Evolutionary conservation across 2,888 invertebrate species (phyloP), one percentile per base, ranked within the genome.

Genomic region (Trilocha varians): DNA sequence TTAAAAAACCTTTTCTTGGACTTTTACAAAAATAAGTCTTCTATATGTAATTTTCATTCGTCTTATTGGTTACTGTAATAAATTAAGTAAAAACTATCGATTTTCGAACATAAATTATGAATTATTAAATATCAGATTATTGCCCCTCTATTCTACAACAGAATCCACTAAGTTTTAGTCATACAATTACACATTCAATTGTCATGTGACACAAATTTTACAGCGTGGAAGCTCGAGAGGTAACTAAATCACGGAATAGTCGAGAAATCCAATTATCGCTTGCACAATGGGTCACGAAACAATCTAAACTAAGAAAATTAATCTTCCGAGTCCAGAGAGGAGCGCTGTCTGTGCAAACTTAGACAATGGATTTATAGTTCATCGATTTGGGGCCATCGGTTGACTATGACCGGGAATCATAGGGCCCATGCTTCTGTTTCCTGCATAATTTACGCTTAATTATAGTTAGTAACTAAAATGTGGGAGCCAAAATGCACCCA

Each of bases 271-370:
- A 85, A 85, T 85, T 85, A 85, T 78, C 78, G 73, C 78, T 59
- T 76, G 80, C 79, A 85, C 85, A 85, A 84, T 83, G 78, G 84
- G 82, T 82, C 82, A 82, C 84, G 82, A 84, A 84, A 85, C 85
- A 84, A 85, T 85, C 82, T 78, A 79, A 85, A 85, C 85, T 85
- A 83, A 85, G 85, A 85, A 85, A 84, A 85, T 85, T 85, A 85
- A 85, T 85, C 85, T 84, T 79, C 83, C 63, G 76, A 78, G 82
- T 82, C 82, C 79, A 79, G 80, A 67, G 69, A 75, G 78, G 65
- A 74, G 78, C 70, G 65, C 71, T 76, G 80, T 75, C 82, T 80
- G 80, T 75, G 75, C 77, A 80, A 84, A 84, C 84, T 84, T 83
- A 76, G 79, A 84, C 85, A 85, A 84, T 79, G 78, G 85, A 83